Percentiles rank a stretch among this genome's conserved stretches.
These are phyloP conservation scores for Orycteropus afer DNA, from an alignment of 2,113 vertebrate species.

Conservation along the genomic window DNA sequence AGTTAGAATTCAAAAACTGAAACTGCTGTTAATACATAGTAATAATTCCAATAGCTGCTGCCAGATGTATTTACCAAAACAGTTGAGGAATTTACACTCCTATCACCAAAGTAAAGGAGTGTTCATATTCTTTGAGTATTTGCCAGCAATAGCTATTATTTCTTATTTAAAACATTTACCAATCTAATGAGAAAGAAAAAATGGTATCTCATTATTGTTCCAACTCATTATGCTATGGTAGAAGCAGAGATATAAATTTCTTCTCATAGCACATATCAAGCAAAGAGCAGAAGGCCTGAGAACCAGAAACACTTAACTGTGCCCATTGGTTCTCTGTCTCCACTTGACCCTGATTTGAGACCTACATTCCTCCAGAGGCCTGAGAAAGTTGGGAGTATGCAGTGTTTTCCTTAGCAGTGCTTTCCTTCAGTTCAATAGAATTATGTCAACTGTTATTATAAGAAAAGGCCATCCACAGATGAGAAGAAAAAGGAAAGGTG, in stretches of 20 bases:
- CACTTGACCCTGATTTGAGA: background rate
- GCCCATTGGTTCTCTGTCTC: background rate
- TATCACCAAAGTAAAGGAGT: background rate
- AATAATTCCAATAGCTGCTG: slow-evolving; percentile 11
- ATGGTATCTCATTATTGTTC: background rate
- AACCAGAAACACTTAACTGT: background rate
- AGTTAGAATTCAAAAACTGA: background rate
- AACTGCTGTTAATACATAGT: background rate
- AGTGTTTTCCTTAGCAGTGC: slow-evolving; percentile 52
- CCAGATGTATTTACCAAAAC: background rate
- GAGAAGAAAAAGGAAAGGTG: slow-evolving; percentile 68
- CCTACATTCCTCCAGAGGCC: background rate
- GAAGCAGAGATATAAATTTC: background rate
- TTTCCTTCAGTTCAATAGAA: slow-evolving; percentile 44
- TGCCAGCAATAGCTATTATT: background rate
- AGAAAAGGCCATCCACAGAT: slow-evolving; percentile 55
- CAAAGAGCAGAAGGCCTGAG: background rate
- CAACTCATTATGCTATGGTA: background rate
- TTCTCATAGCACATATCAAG: background rate
- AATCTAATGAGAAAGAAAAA: background rate
- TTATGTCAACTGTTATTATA: slow-evolving; percentile 72
- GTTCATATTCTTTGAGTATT: background rate
- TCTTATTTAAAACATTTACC: background rate
- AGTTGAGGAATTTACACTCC: background rate
- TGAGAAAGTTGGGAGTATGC: slow-evolving; percentile 49